Evolutionary conservation across 1,140 invertebrate species (phyloP), one percentile per base, ranked within the genome.

Genomic region (Eueides isabella): DNA sequence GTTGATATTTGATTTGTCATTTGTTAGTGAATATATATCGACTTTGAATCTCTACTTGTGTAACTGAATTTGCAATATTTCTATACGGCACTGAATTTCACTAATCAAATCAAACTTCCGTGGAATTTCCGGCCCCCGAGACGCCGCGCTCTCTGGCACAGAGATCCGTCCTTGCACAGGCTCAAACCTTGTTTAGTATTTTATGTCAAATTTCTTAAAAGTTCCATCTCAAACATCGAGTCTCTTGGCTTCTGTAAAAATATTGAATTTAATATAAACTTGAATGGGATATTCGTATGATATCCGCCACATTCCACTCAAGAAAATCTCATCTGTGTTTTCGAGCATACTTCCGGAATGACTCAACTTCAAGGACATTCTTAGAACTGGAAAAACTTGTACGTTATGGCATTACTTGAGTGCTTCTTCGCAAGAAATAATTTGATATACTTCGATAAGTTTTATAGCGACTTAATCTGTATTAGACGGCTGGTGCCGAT

Each of bases 41-140:
- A 28, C 16, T 62, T 62, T 16, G 35, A 67, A 31, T 55, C 23
- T 67, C 65, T 35, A 61, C 71, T 55, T 61, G 61, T n/a, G n/a
- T n/a, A n/a, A n/a, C n/a, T 41, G 23, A 78, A 80, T 85, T 80
- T 77, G 75, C 76, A 80, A 79, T 78, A 81, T 83, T 85, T 62
- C 61, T 62, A 62, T 62, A 62, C 74, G 68, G 61, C 77, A 65
- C 72, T 33, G 75, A 75, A 83, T 83, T 82, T 75, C 29, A 74
- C 71, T 80, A 85, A 83, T 85, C 82, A 77, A 85, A 84, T 84
- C 79, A 81, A 84, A 84, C 48, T 85, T 77, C 71, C 76, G 74
- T 71, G 71, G 68, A 77, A 78, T 80, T 77, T 80, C 64, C 68
- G 55, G 74, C 80, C 75, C 78, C 64, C 61, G 3, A 31, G 7